Percentiles rank a stretch among this genome's conserved stretches.
Evolutionary conservation across 2,888 invertebrate species (phyloP).

Genomic region (Cylindroiulus punctatus): DNA sequence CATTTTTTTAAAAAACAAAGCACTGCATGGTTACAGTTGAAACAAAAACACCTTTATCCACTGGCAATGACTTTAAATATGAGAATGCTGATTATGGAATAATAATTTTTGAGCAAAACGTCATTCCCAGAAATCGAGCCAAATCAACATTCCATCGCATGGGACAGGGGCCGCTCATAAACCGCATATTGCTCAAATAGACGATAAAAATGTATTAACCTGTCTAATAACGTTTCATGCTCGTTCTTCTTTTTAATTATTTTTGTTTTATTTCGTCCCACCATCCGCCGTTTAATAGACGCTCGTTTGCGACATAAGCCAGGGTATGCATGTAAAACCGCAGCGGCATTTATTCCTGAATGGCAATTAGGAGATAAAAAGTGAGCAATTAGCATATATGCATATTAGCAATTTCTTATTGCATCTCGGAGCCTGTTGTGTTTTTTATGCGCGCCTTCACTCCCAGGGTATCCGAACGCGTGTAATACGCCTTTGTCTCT

Average conservation of each 20-base stretch:
- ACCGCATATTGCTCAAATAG: too few species aligned
- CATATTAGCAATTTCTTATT: slow-evolving; percentile 20
- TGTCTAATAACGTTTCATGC: neutral
- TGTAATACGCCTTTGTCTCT: slow-evolving; percentile 18
- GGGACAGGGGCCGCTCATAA: too few species aligned
- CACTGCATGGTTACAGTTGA: too few species aligned
- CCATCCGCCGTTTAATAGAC: neutral
- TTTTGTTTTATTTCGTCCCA: neutral
- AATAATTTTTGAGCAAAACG: too few species aligned
- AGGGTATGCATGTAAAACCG: neutral
- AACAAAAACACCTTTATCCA: too few species aligned
- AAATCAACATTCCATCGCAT: too few species aligned
- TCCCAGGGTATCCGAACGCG: neutral
- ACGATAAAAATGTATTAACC: neutral
- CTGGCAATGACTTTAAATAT: too few species aligned
- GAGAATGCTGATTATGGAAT: too few species aligned
- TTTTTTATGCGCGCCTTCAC: neutral
- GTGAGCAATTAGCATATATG: slow-evolving; percentile 32
- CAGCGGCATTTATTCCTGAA: slow-evolving; percentile 1
- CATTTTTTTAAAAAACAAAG: too few species aligned
- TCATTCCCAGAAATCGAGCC: too few species aligned
- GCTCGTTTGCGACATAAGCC: neutral
- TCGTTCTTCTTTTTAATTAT: neutral
- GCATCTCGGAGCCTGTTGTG: neutral
- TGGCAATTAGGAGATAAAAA: slow-evolving; percentile 32